Evolutionary conservation across 92 coral and sea anemone species (phyloP).

Genomic region (Porites lobata): DNA sequence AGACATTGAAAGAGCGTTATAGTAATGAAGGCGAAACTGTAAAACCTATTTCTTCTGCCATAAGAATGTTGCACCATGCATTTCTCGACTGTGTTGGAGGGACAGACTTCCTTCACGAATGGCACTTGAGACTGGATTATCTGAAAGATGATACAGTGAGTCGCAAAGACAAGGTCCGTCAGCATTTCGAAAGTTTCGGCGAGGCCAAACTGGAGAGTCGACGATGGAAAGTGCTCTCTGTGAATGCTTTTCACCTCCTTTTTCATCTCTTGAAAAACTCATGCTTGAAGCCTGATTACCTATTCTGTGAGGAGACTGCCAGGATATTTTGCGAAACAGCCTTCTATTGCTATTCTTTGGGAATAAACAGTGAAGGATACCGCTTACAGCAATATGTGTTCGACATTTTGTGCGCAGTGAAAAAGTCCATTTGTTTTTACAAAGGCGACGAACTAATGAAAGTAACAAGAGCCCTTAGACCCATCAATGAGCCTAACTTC

Average conservation of each 20-base stretch:
- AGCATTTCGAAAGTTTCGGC: accelerated
- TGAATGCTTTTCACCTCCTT: background rate
- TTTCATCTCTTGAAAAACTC: background rate
- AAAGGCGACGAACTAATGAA: background rate
- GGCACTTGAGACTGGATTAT: too few relatives aligned
- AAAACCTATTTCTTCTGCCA: background rate
- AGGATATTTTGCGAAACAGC: background rate
- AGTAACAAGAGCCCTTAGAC: background rate
- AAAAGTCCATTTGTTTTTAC: background rate
- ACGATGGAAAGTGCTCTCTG: background rate
- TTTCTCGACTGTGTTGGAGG: constrained; percentile 3
- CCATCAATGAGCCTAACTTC: background rate
- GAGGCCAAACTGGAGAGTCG: background rate
- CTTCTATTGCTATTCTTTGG: background rate
- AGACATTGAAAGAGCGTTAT: constrained; percentile 16
- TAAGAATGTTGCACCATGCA: constrained; percentile 41
- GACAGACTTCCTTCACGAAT: background rate
- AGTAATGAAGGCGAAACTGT: constrained; percentile 1
- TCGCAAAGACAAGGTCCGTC: too few relatives aligned
- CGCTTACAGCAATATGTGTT: background rate
- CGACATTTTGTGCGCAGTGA: background rate
- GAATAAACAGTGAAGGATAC: background rate
- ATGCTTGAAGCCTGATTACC: background rate
- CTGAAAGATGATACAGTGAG: too few relatives aligned
- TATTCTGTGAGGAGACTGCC: background rate